phyloP scores from a whole-genome alignment of 2,113 vertebrate species.

The Plestiodon gilberti region DNA sequence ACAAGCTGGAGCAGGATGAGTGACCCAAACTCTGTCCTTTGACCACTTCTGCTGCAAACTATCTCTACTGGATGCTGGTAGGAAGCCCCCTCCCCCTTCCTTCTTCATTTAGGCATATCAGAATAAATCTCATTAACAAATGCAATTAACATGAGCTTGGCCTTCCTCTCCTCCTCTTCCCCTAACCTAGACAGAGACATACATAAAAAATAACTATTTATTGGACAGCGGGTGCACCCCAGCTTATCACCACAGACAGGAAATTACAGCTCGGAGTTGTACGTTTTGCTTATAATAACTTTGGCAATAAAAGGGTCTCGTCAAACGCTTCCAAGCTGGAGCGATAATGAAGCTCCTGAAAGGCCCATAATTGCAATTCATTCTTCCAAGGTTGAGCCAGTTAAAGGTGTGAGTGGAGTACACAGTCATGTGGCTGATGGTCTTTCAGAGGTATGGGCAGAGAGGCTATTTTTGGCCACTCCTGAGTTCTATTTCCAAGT shows the following conservation, averaged over 20 bases:
- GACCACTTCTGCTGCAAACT: rapidly evolving
- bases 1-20: not conserved
- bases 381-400: constrained; percentile 61
- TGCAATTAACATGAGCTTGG: constrained; percentile 62
- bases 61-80: rapidly evolving
- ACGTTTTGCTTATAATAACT: constrained; percentile 78
- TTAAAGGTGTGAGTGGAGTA: not conserved
- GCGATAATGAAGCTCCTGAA: constrained; percentile 72
- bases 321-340: constrained; percentile 72
- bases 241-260: constrained; percentile 75
- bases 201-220: constrained; percentile 73
- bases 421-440: not conserved
- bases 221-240: constrained; percentile 66
- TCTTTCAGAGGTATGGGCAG: not conserved
- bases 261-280: constrained; percentile 73
- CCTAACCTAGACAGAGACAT: constrained; percentile 35
- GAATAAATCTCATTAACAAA: constrained; percentile 70
- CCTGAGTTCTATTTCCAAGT: not conserved
- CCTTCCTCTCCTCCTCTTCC: constrained; percentile 36
- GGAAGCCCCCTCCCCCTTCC: too few relatives aligned
- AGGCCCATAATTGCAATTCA: constrained; percentile 63
- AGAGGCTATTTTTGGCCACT: not conserved
- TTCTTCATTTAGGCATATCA: not conserved
- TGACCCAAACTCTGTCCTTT: rapidly evolving
- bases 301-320: constrained; percentile 72